These are phyloP conservation scores for Eciton burchellii DNA, from an alignment of 1,140 invertebrate species.

Conservation along the genomic window DNA sequence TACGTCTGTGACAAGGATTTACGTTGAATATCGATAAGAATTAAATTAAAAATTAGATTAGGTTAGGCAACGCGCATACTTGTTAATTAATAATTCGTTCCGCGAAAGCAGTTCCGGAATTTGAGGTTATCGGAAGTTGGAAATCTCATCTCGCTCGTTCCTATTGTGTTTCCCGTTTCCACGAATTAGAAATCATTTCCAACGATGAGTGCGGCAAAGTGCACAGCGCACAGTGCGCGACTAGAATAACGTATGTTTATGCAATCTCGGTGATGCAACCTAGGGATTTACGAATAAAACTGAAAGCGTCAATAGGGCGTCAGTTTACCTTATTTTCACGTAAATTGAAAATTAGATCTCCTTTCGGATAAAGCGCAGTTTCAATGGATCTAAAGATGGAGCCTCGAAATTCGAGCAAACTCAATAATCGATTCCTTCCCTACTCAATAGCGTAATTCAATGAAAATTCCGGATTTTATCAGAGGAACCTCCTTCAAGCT, in stretches of 20 bases:
- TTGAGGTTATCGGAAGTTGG: conserved; percentile 26
- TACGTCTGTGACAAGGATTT: conserved; percentile 17
- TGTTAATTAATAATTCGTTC: conserved; percentile 38
- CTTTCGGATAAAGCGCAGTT: neutral
- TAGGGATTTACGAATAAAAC: neutral
- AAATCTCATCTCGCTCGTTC: conserved; percentile 17
- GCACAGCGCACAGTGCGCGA: neutral
- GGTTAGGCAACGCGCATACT: neutral
- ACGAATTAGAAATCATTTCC: conserved; percentile 56
- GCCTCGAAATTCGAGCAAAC: neutral
- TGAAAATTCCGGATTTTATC: too few species aligned
- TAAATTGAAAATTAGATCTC: conserved; percentile 12
- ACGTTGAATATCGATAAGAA: conserved; percentile 38
- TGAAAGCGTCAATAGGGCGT: neutral
- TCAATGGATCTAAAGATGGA: neutral
- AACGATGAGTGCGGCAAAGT: conserved; percentile 38
- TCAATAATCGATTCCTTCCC: too few species aligned
- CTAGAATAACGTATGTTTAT: conserved; percentile 36
- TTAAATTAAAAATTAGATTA: conserved; percentile 21
- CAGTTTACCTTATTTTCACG: conserved; percentile 9
- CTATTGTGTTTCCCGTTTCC: conserved; percentile 29
- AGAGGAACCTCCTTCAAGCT: too few species aligned
- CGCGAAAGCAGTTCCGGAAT: conserved; percentile 3
- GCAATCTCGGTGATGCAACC: conserved; percentile 29
- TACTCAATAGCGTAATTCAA: too few species aligned